Evolutionary conservation across 2,888 invertebrate species (phyloP).

Genomic region (Plusia festucae): DNA sequence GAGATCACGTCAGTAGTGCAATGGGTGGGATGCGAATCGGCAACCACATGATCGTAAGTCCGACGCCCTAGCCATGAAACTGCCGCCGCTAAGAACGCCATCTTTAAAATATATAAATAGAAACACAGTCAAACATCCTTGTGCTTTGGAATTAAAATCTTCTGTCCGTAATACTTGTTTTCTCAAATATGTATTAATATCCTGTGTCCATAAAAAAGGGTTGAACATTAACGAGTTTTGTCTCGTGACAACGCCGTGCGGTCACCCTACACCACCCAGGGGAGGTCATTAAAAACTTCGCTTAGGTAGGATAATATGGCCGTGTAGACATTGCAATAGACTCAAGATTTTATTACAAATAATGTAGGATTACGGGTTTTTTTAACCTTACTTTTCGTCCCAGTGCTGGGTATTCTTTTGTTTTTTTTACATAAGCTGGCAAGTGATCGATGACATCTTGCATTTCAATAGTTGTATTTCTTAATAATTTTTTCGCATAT

Average conservation of each 20-base stretch:
- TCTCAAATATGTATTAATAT: slow-evolving; percentile 66
- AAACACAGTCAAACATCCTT: slow-evolving; percentile 15
- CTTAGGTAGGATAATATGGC: slow-evolving; percentile 53
- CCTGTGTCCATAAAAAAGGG: slow-evolving; percentile 66
- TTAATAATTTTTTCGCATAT: too few relatives aligned
- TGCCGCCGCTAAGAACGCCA: too few relatives aligned
- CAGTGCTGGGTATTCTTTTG: background rate
- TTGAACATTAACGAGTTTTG: slow-evolving; percentile 71
- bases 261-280: slow-evolving; percentile 57
- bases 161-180: slow-evolving; percentile 55
- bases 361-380: background rate
- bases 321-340: slow-evolving; percentile 41
- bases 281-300: slow-evolving; percentile 71
- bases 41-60: too few relatives aligned
- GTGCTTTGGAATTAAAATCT: slow-evolving; percentile 56
- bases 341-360: slow-evolving; percentile 45
- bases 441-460: too few relatives aligned
- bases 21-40: too few relatives aligned
- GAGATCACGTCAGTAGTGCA: too few relatives aligned
- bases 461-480: too few relatives aligned
- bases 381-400: background rate
- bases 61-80: too few relatives aligned
- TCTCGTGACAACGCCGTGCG: slow-evolving; percentile 61
- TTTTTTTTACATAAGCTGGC: too few relatives aligned
- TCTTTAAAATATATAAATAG: too few relatives aligned